Percentiles rank a stretch among this genome's conserved stretches.
Evolutionary conservation across 1,140 invertebrate genomes (phyloP).

Genomic region (Ylistrum balloti): DNA sequence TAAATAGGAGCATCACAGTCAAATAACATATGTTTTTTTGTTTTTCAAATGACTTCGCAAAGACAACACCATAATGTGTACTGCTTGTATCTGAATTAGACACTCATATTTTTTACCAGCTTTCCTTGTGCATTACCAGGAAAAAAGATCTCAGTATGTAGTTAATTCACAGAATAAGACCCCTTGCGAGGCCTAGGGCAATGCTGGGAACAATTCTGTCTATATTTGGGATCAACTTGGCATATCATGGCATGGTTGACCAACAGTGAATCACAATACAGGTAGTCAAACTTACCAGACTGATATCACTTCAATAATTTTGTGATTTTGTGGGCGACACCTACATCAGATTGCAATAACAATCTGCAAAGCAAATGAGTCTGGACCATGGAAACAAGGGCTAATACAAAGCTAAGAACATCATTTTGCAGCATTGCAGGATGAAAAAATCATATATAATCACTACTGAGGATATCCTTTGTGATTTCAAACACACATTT

Average conservation of each 20-base stretch:
- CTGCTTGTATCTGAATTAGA: neutral
- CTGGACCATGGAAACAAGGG: neutral
- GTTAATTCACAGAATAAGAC: neutral
- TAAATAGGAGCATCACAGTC: neutral
- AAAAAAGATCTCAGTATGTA: neutral
- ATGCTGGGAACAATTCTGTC: neutral
- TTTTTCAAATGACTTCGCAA: neutral
- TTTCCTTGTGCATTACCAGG: neutral
- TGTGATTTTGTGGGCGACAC: neutral
- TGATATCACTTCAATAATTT: too few species aligned
- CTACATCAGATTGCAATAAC: neutral
- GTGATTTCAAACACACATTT: neutral
- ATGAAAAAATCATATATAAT: slow-evolving; percentile 1
- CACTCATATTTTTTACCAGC: neutral
- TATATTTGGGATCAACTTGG: neutral
- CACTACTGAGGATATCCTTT: neutral
- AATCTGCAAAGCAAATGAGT: neutral
- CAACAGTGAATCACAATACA: neutral
- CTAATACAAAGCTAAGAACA: slow-evolving; percentile 10
- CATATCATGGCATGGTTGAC: neutral
- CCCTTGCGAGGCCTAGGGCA: neutral
- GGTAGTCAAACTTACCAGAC: neutral
- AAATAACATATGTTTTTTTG: neutral
- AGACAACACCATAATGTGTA: neutral
- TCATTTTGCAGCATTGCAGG: slow-evolving; percentile 6